Base-by-base conservation (phyloP, 2,797 vertebrate species). In the Scyliorhinus canicula region DNA sequence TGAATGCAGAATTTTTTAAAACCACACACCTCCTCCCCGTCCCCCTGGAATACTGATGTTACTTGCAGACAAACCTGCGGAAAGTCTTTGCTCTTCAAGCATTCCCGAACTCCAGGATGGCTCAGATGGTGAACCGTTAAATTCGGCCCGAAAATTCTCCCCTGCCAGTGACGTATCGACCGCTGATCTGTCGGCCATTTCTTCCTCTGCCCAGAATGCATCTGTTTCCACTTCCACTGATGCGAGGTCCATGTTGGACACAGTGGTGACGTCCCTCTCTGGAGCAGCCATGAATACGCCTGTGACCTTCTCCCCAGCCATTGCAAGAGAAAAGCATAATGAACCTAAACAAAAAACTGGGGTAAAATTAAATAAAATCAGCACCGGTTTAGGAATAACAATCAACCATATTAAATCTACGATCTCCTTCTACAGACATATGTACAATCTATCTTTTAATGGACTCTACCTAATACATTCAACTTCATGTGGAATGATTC, bases 211-310 rank as follows among this genome's bases (percentile, higher is more conserved):
- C 93, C 67, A 35, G 16, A 35, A 50, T 8, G 6, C 47, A 55
- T 74, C 93, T 28, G 26, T 52, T 71, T 69, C 65, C 44, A 71
- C 65, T 19, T 69, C 93, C 21, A 50, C 44, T 11, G 93, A 74
- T 4, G 67, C 9, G 0, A 96, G 96, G 84, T 97, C 97, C 95
- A 97, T 95, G 57, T 96, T 95, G 9, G 97, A 97, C 96, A 97
- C 96, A 93, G 96, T n/a, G 31, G 97, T 95, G 95, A 97, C 96
- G 90, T 97, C 97, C 95, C 96, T 90, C 86, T 96, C 95, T 7
- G 97, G 97, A 6, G 97, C 97, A 95, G 97, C 97, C 0, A 97
- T 97, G 95, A 97, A 96, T 84, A 97, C 97, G 95, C 97, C 97
- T 0, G 97, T 86, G 1, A 96, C 95, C 6, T 97, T 95, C 19